A percentile compares a stretch with the other conserved stretches of the same genome.
Evolutionary conservation across 1,140 invertebrate species (phyloP).

Genomic region (Zaprionus vittiger): DNA sequence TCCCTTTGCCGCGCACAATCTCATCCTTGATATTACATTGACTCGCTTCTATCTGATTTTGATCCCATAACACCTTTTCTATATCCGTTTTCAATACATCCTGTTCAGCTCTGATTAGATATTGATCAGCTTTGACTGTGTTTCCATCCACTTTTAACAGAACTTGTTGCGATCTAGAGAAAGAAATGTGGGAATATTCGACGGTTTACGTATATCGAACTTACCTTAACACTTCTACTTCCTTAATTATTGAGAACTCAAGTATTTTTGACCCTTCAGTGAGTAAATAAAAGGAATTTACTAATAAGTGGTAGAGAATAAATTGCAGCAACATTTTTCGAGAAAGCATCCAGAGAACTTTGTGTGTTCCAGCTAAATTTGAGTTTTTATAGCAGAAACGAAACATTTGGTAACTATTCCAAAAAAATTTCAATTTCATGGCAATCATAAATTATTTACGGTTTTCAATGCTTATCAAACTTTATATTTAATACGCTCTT

Average conservation of each 20-base stretch:
- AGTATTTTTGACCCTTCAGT: too few relatives aligned
- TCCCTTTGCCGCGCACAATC: background rate
- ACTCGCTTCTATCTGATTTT: background rate
- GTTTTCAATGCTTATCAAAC: background rate
- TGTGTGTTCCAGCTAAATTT: background rate
- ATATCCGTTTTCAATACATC: background rate
- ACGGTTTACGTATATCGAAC: background rate
- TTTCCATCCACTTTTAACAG: background rate
- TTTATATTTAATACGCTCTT: background rate
- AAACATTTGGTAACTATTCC: background rate
- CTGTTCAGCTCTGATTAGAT: background rate
- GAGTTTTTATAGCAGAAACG: background rate
- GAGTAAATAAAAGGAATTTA: background rate
- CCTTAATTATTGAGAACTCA: background rate
- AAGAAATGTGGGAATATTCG: background rate
- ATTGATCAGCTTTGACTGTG: background rate
- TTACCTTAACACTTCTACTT: background rate
- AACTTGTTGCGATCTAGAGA: background rate
- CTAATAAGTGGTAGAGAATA: background rate
- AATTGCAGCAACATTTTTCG: background rate
- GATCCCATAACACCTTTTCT: background rate
- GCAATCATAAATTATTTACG: background rate
- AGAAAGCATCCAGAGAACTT: background rate
- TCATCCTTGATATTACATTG: background rate
- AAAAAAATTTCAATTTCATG: background rate